These are phyloP conservation scores for Rhynchonycteris naso DNA, from an alignment of 2,797 vertebrate genomes.

Conservation along the genomic window DNA sequence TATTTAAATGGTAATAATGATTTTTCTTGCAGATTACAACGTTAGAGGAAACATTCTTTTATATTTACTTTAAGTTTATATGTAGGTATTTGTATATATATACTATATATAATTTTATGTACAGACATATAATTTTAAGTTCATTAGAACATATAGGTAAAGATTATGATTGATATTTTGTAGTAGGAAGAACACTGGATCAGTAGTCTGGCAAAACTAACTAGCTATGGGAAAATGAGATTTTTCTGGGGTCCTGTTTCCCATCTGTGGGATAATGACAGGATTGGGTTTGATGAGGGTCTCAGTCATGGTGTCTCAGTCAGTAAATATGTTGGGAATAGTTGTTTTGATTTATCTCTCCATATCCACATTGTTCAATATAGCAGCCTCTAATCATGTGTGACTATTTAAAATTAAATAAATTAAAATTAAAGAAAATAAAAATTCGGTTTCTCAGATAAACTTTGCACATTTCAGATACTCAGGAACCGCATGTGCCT, in stretches of 20 bases:
- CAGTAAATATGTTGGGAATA: neutral
- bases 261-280: neutral
- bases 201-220: neutral
- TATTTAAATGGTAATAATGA: conserved; percentile 33
- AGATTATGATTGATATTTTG: neutral
- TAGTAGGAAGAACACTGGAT: neutral
- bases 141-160: conserved; percentile 12
- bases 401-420: conserved; percentile 19
- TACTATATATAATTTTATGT: neutral
- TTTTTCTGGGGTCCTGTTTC: neutral
- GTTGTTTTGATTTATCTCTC: conserved; percentile 28
- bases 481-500: neutral
- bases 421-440: conserved; percentile 8
- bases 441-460: neutral
- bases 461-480: conserved; percentile 1
- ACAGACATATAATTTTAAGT: neutral
- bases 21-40: conserved; percentile 1
- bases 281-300: conserved; percentile 7
- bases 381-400: neutral
- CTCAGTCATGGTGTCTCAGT: neutral
- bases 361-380: neutral
- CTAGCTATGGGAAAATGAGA: neutral
- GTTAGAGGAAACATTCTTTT: conserved; percentile 21
- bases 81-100: neutral
- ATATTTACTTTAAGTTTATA: neutral